Percentiles rank a stretch among this genome's conserved stretches.
phyloP scores from a whole-genome alignment of 2,113 vertebrate genomes.

The Rhynchomys soricoides region DNA sequence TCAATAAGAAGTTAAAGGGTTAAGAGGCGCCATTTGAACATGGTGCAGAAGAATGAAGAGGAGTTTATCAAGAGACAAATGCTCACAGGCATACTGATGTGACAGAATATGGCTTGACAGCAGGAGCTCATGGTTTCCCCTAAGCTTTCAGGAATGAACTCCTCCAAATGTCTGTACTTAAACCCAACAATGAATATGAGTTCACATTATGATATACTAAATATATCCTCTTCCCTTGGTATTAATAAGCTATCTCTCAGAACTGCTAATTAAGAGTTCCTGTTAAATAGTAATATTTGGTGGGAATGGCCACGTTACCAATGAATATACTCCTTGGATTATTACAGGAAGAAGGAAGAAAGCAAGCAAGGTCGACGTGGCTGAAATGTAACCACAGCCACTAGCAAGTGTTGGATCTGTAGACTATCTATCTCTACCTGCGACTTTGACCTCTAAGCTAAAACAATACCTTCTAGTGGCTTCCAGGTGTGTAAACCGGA shows the following conservation, averaged over 20 bases:
- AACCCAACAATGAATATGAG: slow-evolving; percentile 6
- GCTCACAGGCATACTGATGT: background rate
- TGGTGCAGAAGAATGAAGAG: background rate
- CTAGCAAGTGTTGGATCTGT: background rate
- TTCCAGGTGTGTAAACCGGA: slow-evolving; percentile 64
- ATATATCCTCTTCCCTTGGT: background rate
- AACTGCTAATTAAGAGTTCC: slow-evolving; percentile 36
- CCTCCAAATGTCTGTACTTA: background rate
- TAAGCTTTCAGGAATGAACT: background rate
- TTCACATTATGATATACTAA: background rate
- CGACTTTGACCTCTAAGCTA: slow-evolving; percentile 51
- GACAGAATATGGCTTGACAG: background rate
- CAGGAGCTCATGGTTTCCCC: background rate
- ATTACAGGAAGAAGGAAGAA: background rate
- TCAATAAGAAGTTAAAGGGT: background rate
- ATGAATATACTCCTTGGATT: background rate
- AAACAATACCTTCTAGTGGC: slow-evolving; percentile 49
- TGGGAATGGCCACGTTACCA: background rate
- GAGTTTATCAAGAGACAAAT: background rate
- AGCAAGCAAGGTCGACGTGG: slow-evolving; percentile 23
- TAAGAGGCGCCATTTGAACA: background rate
- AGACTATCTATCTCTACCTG: slow-evolving; percentile 32
- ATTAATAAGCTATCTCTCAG: background rate
- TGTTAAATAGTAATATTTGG: background rate
- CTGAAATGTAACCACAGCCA: background rate